These are phyloP conservation scores for Euura lappo DNA, from an alignment of 1,140 invertebrate species.

Conservation along the genomic window DNA sequence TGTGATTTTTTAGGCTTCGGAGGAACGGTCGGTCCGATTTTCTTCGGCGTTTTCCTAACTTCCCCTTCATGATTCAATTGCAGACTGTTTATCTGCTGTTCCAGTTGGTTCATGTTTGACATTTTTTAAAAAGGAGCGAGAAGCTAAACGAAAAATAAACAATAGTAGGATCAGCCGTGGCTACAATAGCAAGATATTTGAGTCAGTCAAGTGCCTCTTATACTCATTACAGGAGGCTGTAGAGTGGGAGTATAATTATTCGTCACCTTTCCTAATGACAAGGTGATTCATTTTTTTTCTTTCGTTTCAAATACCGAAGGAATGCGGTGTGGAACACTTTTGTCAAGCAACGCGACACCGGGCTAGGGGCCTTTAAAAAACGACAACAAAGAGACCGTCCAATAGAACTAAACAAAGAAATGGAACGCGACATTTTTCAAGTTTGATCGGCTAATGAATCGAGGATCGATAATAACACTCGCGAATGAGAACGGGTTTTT, in stretches of 20 bases:
- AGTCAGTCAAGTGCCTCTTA: not conserved
- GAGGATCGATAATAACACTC: no score
- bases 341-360: no score
- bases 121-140: constrained; percentile 27
- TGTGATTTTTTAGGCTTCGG: constrained; percentile 79
- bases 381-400: no score
- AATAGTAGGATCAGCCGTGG: not conserved
- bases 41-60: constrained; percentile 57
- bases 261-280: not conserved
- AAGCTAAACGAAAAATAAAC: not conserved
- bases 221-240: not conserved
- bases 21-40: constrained; percentile 76
- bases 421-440: no score
- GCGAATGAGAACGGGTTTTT: no score
- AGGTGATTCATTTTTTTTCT: not conserved
- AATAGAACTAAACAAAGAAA: no score
- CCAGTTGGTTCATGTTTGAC: constrained; percentile 54
- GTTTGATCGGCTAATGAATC: no score
- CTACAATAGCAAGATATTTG: not conserved
- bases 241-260: not conserved
- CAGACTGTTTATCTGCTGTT: constrained; percentile 59
- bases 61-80: constrained; percentile 50
- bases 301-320: not conserved
- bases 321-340: not conserved
- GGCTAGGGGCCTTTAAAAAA: no score